phyloP scores from a whole-genome alignment of 1,140 invertebrate species.

The Scaptomyza pallida region DNA sequence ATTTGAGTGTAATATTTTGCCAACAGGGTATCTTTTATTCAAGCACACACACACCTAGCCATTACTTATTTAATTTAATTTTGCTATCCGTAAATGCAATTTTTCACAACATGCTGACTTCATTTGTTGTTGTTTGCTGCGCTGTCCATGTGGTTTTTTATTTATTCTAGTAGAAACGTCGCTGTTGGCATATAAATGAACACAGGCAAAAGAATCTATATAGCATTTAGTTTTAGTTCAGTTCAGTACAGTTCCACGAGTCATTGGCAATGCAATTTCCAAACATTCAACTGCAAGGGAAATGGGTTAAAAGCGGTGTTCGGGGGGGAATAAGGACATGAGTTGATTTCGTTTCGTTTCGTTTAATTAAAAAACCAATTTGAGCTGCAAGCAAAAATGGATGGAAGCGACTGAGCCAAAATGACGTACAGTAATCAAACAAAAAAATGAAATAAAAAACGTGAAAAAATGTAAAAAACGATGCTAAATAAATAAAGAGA shows the following conservation, averaged over 20 bases:
- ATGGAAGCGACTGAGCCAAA: constrained; percentile 48
- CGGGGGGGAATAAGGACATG: constrained; percentile 22
- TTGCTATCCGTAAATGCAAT: constrained; percentile 19
- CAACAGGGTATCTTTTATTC: not conserved
- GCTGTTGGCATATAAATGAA: constrained; percentile 54
- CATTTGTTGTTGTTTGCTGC: constrained; percentile 8
- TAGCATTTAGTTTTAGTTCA: constrained; percentile 20
- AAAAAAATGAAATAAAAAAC: constrained; percentile 8
- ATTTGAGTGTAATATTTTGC: not conserved
- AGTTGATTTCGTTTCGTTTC: constrained; percentile 50
- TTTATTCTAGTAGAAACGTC: too few relatives aligned
- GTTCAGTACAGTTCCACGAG: constrained; percentile 6
- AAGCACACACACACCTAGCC: too few relatives aligned
- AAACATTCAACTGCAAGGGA: constrained; percentile 26
- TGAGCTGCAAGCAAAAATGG: constrained; percentile 56
- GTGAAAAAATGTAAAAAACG: constrained; percentile 20
- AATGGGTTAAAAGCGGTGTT: not conserved
- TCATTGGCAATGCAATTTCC: constrained; percentile 46
- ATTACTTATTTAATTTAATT: constrained; percentile 22
- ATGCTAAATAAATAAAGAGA: constrained; percentile 18
- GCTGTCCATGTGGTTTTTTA: constrained; percentile 27
- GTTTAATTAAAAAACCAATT: constrained; percentile 80
- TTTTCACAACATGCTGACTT: constrained; percentile 22
- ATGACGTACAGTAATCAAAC: constrained; percentile 30
- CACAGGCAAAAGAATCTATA: constrained; percentile 28